A percentile compares a stretch with the other conserved stretches of the same genome.
Conservation (phyloP, 2,888 invertebrate genomes). For the Pachycephus smyrnensis region DNA sequence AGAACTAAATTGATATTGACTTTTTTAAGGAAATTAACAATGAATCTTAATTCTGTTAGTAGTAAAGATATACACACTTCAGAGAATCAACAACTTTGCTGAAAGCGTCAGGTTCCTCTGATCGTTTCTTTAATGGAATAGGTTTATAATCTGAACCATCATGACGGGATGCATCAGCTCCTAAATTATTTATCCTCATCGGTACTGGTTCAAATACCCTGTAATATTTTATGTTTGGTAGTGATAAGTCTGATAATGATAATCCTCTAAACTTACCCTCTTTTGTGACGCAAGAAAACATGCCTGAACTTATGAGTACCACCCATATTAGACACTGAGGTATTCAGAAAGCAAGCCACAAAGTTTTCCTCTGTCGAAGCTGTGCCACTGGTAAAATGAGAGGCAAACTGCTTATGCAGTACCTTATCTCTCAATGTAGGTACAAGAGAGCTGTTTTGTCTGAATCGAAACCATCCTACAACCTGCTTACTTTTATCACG, state of each 20-base stretch:
- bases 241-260: not conserved
- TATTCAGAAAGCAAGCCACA: constrained; percentile 73
- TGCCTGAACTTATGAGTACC: constrained; percentile 76
- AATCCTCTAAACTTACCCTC: constrained; percentile 67
- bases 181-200: constrained; percentile 61
- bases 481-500: constrained; percentile 71
- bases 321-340: constrained; percentile 68
- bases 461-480: constrained; percentile 78
- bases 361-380: constrained; percentile 72
- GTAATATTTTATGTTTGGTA: not conserved
- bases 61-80: constrained; percentile 25
- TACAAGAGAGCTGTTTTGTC: constrained; percentile 69
- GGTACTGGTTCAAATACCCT: constrained; percentile 56
- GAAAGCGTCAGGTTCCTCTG: constrained; percentile 50
- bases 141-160: constrained; percentile 63
- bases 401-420: constrained; percentile 73
- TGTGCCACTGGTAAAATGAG: constrained; percentile 67
- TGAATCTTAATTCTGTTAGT: not conserved
- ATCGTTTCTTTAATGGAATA: constrained; percentile 45
- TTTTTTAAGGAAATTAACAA: too few species aligned
- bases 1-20: too few species aligned
- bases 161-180: constrained; percentile 52
- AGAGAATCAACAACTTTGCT: constrained; percentile 41
- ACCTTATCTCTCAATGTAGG: constrained; percentile 75
- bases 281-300: constrained; percentile 72